These are phyloP conservation scores for Phalacrocorax pelagicus DNA, from an alignment of 2,113 vertebrate genomes.

Conservation along the genomic window DNA sequence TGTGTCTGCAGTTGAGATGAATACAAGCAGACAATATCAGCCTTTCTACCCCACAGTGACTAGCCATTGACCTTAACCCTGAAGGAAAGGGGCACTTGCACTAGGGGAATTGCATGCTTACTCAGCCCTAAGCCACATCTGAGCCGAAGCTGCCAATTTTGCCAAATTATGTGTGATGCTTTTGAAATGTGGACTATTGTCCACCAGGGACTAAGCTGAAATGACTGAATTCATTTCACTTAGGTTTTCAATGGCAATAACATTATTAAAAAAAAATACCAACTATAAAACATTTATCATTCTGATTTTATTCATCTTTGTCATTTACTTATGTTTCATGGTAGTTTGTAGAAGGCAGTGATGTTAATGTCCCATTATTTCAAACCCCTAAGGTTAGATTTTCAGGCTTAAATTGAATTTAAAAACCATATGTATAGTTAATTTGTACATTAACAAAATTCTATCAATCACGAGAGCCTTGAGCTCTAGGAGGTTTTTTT, in stretches of 20 bases:
- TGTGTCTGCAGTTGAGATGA: not conserved
- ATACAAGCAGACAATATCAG: constrained; percentile 34
- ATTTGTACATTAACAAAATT: constrained; percentile 65
- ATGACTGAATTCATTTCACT: constrained; percentile 66
- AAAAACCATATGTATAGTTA: constrained; percentile 66
- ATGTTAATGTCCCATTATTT: constrained; percentile 73
- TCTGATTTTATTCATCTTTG: constrained; percentile 63
- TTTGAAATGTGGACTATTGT: constrained; percentile 56
- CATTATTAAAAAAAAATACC: constrained; percentile 54
- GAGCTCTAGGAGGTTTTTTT: constrained; percentile 36
- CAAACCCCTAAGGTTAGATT: constrained; percentile 68
- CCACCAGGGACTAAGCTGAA: constrained; percentile 56
- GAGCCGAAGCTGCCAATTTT: constrained; percentile 64
- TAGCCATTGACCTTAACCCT: constrained; percentile 66
- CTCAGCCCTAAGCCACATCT: constrained; percentile 30
- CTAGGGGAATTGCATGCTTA: constrained; percentile 57
- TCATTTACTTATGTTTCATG: constrained; percentile 64
- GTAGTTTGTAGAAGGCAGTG: constrained; percentile 65
- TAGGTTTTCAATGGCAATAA: constrained; percentile 66
- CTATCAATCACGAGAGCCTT: constrained; percentile 50
- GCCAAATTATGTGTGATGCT: constrained; percentile 65
- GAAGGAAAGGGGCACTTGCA: constrained; percentile 52
- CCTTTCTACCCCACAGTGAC: constrained; percentile 22
- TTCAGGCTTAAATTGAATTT: constrained; percentile 67
- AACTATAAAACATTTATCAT: constrained; percentile 57